Base-by-base conservation (phyloP, 1,140 invertebrate genomes). In the Chironomus tepperi region DNA sequence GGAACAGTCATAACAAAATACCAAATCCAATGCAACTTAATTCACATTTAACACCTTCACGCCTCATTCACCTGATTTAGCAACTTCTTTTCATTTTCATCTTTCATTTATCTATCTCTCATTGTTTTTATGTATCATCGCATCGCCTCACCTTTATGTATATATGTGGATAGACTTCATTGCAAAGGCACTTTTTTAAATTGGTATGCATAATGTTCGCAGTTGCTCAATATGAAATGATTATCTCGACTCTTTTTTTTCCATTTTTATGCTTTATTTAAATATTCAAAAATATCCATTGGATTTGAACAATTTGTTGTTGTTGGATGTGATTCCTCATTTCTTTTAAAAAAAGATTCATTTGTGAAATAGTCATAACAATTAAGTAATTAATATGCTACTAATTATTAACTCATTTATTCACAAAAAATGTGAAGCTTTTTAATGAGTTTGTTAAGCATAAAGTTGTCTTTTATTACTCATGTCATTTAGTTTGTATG, bases 211-310 rank as follows among this genome's bases (percentile, higher is more conserved):
- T 57, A 57, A 57, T 57, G 43, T 57, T 57, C n/a, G 47, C 47
- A 57, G n/a, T 57, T 57, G 47, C 47, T n/a, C 47, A 57, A 57
- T 57, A 57, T n/a, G 47, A 57, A 57, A 57, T 57, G 47, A 57
- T 57, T n/a, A 57, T 57, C 47, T 57, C 47, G n/a, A 57, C 24
- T 57, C 47, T 57, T 57, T n/a, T 12, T n/a, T n/a, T n/a, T n/a
- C n/a, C n/a, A n/a, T n/a, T n/a, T 34, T 34, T 34, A 34, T 34
- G 24, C 24, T 34, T 34, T 34, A n/a, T 57, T 57, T 57, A n/a
- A n/a, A n/a, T n/a, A n/a, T n/a, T n/a, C 12, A 57, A 57, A 57
- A 5, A 34, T 34, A n/a, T 57, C 8, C 47, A 15, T 34, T 34
- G 24, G 24, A 34, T 34, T 34, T 34, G 24, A 34, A 34, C 1